Percentiles rank a stretch among this genome's conserved stretches.
These are phyloP conservation scores for Thamnophis elegans DNA, from an alignment of 2,797 vertebrate genomes.

Conservation along the genomic window DNA sequence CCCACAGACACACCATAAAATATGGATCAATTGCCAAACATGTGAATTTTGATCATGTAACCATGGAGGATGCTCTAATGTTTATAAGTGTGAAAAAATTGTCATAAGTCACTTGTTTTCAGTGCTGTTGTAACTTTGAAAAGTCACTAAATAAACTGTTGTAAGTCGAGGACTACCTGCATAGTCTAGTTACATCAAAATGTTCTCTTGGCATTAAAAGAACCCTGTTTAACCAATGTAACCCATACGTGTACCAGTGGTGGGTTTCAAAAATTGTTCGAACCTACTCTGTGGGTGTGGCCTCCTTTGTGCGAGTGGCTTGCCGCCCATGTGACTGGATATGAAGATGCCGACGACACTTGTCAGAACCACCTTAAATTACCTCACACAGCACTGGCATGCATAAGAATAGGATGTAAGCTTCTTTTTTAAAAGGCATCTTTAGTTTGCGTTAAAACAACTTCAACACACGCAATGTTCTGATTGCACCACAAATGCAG, in stretches of 20 bases:
- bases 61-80: neutral
- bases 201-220: neutral
- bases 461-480: too few relatives aligned
- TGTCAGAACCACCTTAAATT: too few relatives aligned
- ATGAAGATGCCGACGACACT: too few relatives aligned
- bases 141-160: neutral
- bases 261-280: too few relatives aligned
- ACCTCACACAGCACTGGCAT: too few relatives aligned
- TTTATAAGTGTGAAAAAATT: neutral
- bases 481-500: too few relatives aligned
- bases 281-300: too few relatives aligned
- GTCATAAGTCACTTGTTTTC: neutral
- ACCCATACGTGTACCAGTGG: neutral
- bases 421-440: too few relatives aligned
- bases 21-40: neutral
- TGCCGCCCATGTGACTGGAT: too few relatives aligned
- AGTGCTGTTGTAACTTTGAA: neutral
- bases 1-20: neutral
- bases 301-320: too few relatives aligned
- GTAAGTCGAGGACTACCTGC: neutral
- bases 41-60: neutral
- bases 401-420: too few relatives aligned
- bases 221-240: neutral
- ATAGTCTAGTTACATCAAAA: neutral
- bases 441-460: too few relatives aligned